Percentiles rank a stretch among this genome's conserved stretches.
Evolutionary conservation across 2,113 vertebrate genomes (phyloP).

Genomic region (Chaetodon auriga): DNA sequence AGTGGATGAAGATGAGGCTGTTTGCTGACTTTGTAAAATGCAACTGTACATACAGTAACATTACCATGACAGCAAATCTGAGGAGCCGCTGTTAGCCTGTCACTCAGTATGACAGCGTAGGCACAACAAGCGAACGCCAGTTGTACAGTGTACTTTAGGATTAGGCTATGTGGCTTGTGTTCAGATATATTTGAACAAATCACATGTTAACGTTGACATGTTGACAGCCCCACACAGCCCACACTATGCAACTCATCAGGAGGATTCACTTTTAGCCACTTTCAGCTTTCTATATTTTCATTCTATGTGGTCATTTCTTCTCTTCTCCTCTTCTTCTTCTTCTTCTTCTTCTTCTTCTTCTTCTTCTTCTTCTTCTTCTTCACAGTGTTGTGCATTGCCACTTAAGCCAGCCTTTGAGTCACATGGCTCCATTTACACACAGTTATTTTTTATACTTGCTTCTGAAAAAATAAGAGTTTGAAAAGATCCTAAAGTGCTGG

Average conservation of each 20-base stretch:
- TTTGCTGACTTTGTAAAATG: neutral
- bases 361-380: neutral
- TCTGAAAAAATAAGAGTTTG: neutral
- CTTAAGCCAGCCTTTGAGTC: neutral
- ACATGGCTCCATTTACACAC: neutral
- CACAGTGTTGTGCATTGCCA: neutral
- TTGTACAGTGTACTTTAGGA: neutral
- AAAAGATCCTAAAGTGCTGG: neutral
- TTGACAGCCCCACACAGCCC: neutral
- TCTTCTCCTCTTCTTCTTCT: neutral
- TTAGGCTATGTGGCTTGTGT: neutral
- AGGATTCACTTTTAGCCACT: constrained; percentile 20
- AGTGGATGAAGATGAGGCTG: neutral
- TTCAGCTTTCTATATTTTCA: neutral
- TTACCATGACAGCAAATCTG: neutral
- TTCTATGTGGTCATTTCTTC: neutral
- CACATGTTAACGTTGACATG: too few relatives aligned
- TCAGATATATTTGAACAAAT: too few relatives aligned
- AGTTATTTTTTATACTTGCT: neutral
- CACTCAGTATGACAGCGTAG: too few relatives aligned
- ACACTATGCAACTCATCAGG: constrained; percentile 31
- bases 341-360: neutral
- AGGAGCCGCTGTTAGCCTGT: neutral
- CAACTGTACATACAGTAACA: neutral
- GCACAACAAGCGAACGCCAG: neutral